Conservation (phyloP, 2,888 invertebrate species). For the Selenia dentaria region DNA sequence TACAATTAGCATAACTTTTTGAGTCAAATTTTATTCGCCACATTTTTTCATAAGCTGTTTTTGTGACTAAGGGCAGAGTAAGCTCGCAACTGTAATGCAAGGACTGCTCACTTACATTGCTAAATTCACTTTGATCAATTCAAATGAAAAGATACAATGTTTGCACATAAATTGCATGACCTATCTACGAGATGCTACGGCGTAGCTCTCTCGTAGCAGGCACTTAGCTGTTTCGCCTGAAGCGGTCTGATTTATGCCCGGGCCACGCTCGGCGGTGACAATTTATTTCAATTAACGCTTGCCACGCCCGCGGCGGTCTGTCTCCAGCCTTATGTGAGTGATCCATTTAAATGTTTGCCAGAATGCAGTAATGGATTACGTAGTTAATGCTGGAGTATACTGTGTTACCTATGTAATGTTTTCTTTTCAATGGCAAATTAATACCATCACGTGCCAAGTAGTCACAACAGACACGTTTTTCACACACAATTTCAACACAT, state of each 20-base stretch:
- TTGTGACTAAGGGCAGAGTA: too few relatives aligned
- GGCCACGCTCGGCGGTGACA: slow-evolving; percentile 74
- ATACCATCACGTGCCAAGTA: too few relatives aligned
- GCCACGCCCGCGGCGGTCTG: slow-evolving; percentile 56
- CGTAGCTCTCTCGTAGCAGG: slow-evolving; percentile 57
- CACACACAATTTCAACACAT: too few relatives aligned
- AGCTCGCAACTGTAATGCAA: too few relatives aligned
- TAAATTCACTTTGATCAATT: too few relatives aligned
- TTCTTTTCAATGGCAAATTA: too few relatives aligned
- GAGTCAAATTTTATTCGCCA: too few relatives aligned
- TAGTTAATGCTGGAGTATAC: not conserved
- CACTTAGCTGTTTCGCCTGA: slow-evolving; percentile 79
- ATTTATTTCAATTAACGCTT: slow-evolving; percentile 83
- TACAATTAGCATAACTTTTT: too few relatives aligned
- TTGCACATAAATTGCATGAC: slow-evolving; percentile 5
- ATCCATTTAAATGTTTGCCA: slow-evolving; percentile 26
- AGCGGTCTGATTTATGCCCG: slow-evolving; percentile 81
- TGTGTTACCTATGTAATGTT: not conserved
- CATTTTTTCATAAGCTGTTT: too few relatives aligned
- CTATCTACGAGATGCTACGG: slow-evolving; percentile 48
- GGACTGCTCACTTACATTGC: too few relatives aligned
- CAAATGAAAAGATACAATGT: not conserved
- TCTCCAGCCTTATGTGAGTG: slow-evolving; percentile 23
- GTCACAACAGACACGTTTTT: too few relatives aligned
- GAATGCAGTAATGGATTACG: slow-evolving; percentile 20